A percentile compares a stretch with the other conserved stretches of the same genome.
phyloP scores from a whole-genome alignment of 2,888 invertebrate species.

The Acanthosepion esculentum region DNA sequence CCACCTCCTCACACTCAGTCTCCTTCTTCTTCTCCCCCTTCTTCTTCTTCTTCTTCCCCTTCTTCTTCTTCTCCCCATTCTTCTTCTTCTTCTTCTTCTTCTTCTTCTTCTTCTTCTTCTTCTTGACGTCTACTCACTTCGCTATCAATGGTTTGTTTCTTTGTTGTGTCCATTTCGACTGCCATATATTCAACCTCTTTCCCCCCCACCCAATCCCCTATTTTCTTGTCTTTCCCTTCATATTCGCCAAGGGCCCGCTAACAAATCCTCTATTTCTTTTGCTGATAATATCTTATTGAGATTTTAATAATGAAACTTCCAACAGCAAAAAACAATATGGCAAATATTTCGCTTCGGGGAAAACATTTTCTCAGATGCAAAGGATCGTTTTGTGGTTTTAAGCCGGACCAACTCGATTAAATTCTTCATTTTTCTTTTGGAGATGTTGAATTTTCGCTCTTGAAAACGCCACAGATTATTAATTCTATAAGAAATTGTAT shows the following conservation, averaged over 20 bases:
- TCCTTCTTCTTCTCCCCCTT: no score
- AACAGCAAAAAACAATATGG: neutral
- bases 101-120: no score
- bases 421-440: neutral
- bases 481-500: neutral
- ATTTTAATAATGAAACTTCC: neutral
- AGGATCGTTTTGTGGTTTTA: neutral
- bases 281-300: neutral
- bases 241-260: neutral
- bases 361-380: conserved; percentile 16
- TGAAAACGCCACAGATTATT: neutral
- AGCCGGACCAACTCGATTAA: neutral
- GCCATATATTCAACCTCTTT: no score
- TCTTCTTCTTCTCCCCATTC: no score
- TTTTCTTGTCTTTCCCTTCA: no score
- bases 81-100: no score
- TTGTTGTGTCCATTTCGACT: no score
- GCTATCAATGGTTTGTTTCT: no score
- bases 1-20: no score
- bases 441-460: neutral
- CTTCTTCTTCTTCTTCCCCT: no score
- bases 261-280: neutral
- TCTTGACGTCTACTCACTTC: no score
- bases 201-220: no score
- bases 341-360: neutral